Conservation (phyloP, 1,140 invertebrate genomes). For the Ooceraea biroi region DNA sequence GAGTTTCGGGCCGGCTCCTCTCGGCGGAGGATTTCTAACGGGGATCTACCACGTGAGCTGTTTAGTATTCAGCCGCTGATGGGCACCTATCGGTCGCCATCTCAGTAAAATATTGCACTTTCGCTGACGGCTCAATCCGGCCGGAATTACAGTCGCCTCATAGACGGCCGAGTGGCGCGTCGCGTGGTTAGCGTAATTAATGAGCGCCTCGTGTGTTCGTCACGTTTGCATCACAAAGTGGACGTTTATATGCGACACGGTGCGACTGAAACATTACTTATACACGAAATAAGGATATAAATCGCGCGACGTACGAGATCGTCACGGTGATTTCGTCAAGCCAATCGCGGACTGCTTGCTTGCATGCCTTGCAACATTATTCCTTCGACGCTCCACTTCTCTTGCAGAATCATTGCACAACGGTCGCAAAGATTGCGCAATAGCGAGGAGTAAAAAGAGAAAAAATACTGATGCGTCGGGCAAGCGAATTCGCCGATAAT, state of each 20-base stretch:
- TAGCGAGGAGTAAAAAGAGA: not conserved
- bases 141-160: conserved; percentile 76
- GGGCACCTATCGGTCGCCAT: conserved; percentile 81
- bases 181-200: conserved; percentile 57
- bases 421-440: not conserved
- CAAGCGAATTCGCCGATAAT: conserved; percentile 28
- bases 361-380: not conserved
- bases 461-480: not conserved
- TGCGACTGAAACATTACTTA: conserved; percentile 55
- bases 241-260: conserved; percentile 30
- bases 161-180: conserved; percentile 2
- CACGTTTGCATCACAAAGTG: conserved; percentile 51
- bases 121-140: conserved; percentile 82
- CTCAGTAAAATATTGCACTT: conserved; percentile 83
- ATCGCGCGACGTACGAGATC: not conserved
- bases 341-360: not conserved
- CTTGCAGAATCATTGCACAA: not conserved
- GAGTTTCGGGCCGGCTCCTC: conserved; percentile 19
- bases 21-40: conserved; percentile 58
- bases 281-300: conserved; percentile 19
- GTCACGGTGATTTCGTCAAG: conserved; percentile 16
- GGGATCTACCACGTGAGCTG: conserved; percentile 75
- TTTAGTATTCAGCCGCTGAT: conserved; percentile 81
- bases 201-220: conserved; percentile 33
- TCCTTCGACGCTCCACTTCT: not conserved